Conservation (phyloP, 2,113 vertebrate species). For the cattle (Bos taurus) region ARS-UCD2.0 NC_037333.1:46829001-46829500, state of each 20-base stretch:
- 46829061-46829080: background rate
- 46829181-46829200: background rate
- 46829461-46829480: background rate
- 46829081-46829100: background rate
- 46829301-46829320: background rate
- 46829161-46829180: background rate
- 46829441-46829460: background rate
- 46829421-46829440: background rate
- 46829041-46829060: background rate
- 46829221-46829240: accelerated
- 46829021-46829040: background rate
- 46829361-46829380: background rate
- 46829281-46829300: background rate
- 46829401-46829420: background rate
- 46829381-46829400: background rate
- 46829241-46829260: background rate
- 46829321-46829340: background rate
- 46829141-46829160: background rate
- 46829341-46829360: background rate
- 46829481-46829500: background rate
- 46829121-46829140: background rate
- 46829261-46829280: background rate
- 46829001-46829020: background rate
- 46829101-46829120: background rate
- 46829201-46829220: background rate